Percentiles rank a stretch among this genome's conserved stretches.
phyloP scores from a whole-genome alignment of 1,140 invertebrate species.

The Drosophila setifemur region DNA sequence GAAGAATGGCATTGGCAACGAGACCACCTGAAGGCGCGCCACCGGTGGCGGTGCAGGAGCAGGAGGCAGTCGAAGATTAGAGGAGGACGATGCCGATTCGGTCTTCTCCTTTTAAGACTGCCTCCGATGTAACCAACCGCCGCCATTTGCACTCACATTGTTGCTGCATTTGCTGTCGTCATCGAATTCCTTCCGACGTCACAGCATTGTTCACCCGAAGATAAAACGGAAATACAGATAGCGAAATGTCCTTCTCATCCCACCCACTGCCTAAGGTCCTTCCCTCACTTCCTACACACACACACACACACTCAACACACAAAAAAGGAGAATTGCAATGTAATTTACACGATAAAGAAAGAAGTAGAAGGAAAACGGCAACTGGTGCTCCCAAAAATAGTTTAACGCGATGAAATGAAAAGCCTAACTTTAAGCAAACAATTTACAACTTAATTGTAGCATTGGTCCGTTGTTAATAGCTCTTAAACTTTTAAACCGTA shows the following conservation, averaged over 20 bases:
- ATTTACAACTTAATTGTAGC: slow-evolving; percentile 56
- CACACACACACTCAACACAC: too few relatives aligned
- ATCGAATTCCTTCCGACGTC: slow-evolving; percentile 1
- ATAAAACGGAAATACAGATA: slow-evolving; percentile 5
- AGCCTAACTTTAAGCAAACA: slow-evolving; percentile 23
- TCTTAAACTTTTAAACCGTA: slow-evolving; percentile 42
- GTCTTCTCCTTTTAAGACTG: slow-evolving; percentile 25
- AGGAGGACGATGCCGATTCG: slow-evolving; percentile 13
- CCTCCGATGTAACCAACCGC: neutral
- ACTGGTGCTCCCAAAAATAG: slow-evolving; percentile 68
- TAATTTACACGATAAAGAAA: slow-evolving; percentile 1
- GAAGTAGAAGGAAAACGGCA: slow-evolving; percentile 37
- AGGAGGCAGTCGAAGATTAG: neutral
- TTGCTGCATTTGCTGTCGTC: slow-evolving; percentile 45
- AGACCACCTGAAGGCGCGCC: slow-evolving; percentile 69
- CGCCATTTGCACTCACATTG: slow-evolving; percentile 11
- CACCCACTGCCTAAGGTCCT: slow-evolving; percentile 13
- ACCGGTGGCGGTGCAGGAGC: slow-evolving; percentile 17
- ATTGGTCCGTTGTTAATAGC: slow-evolving; percentile 68
- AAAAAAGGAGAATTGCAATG: slow-evolving; percentile 12
- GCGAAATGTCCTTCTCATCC: slow-evolving; percentile 4
- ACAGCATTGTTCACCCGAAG: slow-evolving; percentile 13
- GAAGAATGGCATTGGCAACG: slow-evolving; percentile 87
- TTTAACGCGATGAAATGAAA: slow-evolving; percentile 36
- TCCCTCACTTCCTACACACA: slow-evolving; percentile 11